These are phyloP conservation scores for Melanotus villosus DNA, from an alignment of 2,888 invertebrate genomes.

Conservation along the genomic window DNA sequence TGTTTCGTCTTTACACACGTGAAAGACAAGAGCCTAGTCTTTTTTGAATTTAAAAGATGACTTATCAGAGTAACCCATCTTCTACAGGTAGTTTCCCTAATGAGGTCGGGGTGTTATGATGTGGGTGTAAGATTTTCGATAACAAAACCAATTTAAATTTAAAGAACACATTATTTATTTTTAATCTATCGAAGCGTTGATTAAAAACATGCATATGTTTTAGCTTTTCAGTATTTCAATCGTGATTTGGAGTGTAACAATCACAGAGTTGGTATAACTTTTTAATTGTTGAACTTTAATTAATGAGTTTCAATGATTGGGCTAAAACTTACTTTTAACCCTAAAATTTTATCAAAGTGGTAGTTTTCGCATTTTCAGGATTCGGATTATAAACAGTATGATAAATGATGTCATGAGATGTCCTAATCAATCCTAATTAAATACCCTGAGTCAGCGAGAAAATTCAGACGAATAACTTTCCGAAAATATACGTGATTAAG, in stretches of 20 bases:
- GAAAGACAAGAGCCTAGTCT: slow-evolving; percentile 4
- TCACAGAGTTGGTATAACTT: too few relatives aligned
- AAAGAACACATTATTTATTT: slow-evolving; percentile 37
- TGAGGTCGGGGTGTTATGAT: slow-evolving; percentile 36
- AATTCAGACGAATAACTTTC: background rate
- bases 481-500: too few relatives aligned
- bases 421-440: slow-evolving; percentile 54
- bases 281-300: too few relatives aligned
- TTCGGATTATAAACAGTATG: background rate
- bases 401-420: slow-evolving; percentile 56
- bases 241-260: too few relatives aligned
- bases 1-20: slow-evolving; percentile 1
- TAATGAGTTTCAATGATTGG: too few relatives aligned
- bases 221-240: background rate
- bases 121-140: slow-evolving; percentile 42
- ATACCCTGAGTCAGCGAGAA: slow-evolving; percentile 55
- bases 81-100: slow-evolving; percentile 44
- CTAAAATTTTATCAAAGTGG: background rate
- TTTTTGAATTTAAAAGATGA: slow-evolving; percentile 7
- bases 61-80: slow-evolving; percentile 44
- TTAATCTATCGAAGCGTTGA: slow-evolving; percentile 22
- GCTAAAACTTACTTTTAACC: too few relatives aligned
- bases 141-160: slow-evolving; percentile 43
- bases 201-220: background rate
- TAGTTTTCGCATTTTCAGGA: background rate